These are phyloP conservation scores for Siniperca knerii DNA, from an alignment of 2,113 vertebrate genomes.

Conservation along the genomic window DNA sequence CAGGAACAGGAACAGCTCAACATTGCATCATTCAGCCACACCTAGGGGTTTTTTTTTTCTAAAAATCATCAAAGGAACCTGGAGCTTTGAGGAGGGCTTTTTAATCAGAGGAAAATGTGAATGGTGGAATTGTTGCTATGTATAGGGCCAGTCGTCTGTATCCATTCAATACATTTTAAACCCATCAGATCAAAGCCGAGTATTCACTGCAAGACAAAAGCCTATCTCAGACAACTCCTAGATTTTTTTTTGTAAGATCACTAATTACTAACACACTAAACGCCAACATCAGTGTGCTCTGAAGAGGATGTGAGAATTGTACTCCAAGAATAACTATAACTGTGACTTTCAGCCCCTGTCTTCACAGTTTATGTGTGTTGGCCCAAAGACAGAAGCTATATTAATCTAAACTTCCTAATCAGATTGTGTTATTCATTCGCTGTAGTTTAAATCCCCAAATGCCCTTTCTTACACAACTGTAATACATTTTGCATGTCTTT, in stretches of 20 bases:
- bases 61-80: slow-evolving; percentile 65
- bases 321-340: slow-evolving; percentile 42
- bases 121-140: slow-evolving; percentile 45
- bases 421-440: slow-evolving; percentile 28
- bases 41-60: slow-evolving; percentile 31
- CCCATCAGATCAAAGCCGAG: slow-evolving; percentile 53
- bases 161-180: slow-evolving; percentile 57
- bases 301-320: slow-evolving; percentile 39
- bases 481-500: slow-evolving; percentile 25
- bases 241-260: slow-evolving; percentile 12
- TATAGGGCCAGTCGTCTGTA: slow-evolving; percentile 48
- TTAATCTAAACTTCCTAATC: slow-evolving; percentile 22
- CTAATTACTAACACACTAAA: slow-evolving; percentile 59
- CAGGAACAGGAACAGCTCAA: slow-evolving; percentile 42
- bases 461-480: background rate
- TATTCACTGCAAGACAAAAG: slow-evolving; percentile 56
- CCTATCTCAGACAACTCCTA: slow-evolving; percentile 1
- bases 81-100: slow-evolving; percentile 59
- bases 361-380: background rate
- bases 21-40: slow-evolving; percentile 64
- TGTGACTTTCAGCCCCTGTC: slow-evolving; percentile 1
- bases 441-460: slow-evolving; percentile 22
- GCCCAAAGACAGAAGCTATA: slow-evolving; percentile 2
- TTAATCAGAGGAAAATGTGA: slow-evolving; percentile 64
- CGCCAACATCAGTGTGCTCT: background rate